Percentiles rank a stretch among this genome's conserved stretches.
These are phyloP conservation scores for Maconellicoccus hirsutus DNA, from an alignment of 1,140 invertebrate genomes.

Conservation along the genomic window DNA sequence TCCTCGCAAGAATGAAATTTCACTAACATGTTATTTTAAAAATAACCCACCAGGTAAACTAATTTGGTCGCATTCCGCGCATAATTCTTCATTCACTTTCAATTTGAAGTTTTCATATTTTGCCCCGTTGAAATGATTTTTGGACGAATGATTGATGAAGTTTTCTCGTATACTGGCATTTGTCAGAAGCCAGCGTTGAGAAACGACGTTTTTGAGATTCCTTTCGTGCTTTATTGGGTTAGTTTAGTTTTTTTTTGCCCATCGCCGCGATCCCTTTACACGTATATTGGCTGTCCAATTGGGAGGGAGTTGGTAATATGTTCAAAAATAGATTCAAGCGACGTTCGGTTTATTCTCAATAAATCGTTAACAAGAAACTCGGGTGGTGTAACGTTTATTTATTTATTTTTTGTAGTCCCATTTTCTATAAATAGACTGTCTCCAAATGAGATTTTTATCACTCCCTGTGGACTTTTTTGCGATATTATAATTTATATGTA, in stretches of 20 bases:
- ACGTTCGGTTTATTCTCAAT: constrained; percentile 18
- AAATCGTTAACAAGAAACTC: constrained; percentile 3
- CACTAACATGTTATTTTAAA: not conserved
- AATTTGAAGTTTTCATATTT: not conserved
- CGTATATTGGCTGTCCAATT: not conserved
- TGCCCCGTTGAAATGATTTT: not conserved
- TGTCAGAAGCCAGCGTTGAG: not conserved
- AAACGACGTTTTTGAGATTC: constrained; percentile 13
- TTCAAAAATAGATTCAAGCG: constrained; percentile 20
- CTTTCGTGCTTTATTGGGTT: constrained; percentile 12
- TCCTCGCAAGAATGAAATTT: too few species aligned
- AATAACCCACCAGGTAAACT: not conserved
- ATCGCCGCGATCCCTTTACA: not conserved
- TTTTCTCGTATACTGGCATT: not conserved
- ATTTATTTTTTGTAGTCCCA: constrained; percentile 2
- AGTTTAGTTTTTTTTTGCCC: not conserved
- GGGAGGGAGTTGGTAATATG: not conserved
- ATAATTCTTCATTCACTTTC: not conserved
- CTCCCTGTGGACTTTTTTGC: not conserved
- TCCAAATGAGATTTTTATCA: constrained; percentile 12
- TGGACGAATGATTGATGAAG: not conserved
- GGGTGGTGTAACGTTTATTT: not conserved
- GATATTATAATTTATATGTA: too few species aligned
- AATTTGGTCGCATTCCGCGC: not conserved
- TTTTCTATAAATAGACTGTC: constrained; percentile 13